Conservation (phyloP, 2,888 invertebrate species). For the Eremobia ochroleuca region DNA sequence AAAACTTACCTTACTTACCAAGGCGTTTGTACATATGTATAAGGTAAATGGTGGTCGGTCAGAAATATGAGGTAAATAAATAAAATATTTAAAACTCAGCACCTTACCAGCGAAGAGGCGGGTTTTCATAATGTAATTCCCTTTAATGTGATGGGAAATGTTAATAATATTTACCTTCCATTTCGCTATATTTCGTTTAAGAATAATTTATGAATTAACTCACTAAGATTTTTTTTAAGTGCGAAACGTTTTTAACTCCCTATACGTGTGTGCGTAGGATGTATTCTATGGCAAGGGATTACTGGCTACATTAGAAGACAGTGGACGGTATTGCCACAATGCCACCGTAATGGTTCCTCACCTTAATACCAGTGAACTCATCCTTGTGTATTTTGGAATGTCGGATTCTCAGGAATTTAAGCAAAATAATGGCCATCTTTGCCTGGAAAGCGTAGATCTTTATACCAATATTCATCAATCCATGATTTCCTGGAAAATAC, state of each 20-base stretch:
- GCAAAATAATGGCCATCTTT: not conserved
- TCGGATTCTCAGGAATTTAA: not conserved
- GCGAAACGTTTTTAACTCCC: slow-evolving; percentile 16
- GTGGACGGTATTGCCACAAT: not conserved
- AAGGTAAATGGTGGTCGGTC: not conserved
- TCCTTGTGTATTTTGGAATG: not conserved
- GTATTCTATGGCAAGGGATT: not conserved
- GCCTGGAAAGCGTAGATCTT: not conserved
- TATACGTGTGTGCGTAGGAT: not conserved
- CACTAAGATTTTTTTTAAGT: slow-evolving; percentile 8
- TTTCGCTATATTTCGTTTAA: slow-evolving; percentile 46
- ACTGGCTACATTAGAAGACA: not conserved
- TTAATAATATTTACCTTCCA: slow-evolving; percentile 57
- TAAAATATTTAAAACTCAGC: slow-evolving; percentile 35
- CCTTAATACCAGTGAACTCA: not conserved
- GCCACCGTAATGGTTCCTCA: too few relatives aligned
- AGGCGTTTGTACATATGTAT: not conserved
- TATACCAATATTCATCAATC: not conserved
- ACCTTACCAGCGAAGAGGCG: slow-evolving; percentile 40
- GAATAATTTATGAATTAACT: slow-evolving; percentile 54
- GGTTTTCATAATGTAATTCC: slow-evolving; percentile 55
- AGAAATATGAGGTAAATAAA: slow-evolving; percentile 40
- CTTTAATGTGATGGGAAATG: slow-evolving; percentile 54
- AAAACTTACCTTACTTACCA: not conserved
- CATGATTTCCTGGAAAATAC: not conserved